phyloP scores from a whole-genome alignment of 2,888 invertebrate genomes.

The Calameuta idolon region DNA sequence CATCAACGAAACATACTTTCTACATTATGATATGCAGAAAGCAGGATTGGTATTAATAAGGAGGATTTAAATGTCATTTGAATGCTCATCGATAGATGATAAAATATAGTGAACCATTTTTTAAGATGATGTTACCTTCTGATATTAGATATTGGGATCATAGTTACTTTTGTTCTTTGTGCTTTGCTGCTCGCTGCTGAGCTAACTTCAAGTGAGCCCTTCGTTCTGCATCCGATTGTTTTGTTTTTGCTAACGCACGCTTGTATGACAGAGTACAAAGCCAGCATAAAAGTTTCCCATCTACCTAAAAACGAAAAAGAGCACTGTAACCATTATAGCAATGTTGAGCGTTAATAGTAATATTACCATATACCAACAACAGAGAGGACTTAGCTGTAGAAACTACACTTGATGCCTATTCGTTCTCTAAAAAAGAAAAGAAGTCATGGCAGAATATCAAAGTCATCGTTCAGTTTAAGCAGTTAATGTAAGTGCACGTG shows the following conservation, averaged over 20 bases:
- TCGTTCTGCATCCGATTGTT: conserved; percentile 81
- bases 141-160: conserved; percentile 22
- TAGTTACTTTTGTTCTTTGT: conserved; percentile 72
- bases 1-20: neutral
- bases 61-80: conserved; percentile 9
- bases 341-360: conserved; percentile 16
- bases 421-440: conserved; percentile 37
- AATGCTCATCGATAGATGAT: neutral
- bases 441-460: conserved; percentile 21
- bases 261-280: conserved; percentile 94
- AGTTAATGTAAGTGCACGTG: neutral
- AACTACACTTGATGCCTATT: conserved; percentile 34
- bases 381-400: conserved; percentile 23
- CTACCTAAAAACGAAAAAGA: conserved; percentile 75
- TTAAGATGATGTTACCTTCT: conserved; percentile 32
- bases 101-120: conserved; percentile 17
- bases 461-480: neutral
- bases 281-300: conserved; percentile 96
- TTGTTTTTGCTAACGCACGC: conserved; percentile 90
- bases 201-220: conserved; percentile 73
- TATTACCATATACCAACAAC: conserved; percentile 34
- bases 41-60: neutral
- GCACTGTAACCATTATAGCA: neutral
- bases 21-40: neutral
- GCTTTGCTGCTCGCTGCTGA: conserved; percentile 69